A percentile compares a stretch with the other conserved stretches of the same genome.
phyloP scores from a whole-genome alignment of 2,888 invertebrate genomes.

The Xestia c-nigrum region DNA sequence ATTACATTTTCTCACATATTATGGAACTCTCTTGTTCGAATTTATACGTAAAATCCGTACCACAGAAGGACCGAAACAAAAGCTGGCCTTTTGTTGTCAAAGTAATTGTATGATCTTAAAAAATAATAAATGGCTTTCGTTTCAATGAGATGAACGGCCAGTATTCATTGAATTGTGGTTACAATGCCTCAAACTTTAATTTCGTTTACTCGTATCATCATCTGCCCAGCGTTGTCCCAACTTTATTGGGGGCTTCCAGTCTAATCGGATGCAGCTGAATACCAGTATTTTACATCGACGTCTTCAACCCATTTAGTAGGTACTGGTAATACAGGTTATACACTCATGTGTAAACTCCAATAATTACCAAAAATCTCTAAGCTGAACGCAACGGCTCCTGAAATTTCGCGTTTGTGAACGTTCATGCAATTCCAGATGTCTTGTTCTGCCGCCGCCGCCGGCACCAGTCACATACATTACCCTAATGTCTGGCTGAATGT shows the following conservation, averaged over 20 bases:
- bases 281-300: not conserved
- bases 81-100: not conserved
- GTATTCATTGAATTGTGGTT: not conserved
- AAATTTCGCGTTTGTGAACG: constrained; percentile 42
- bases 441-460: constrained; percentile 19
- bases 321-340: not conserved
- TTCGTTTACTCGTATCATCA: too few species aligned
- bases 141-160: not conserved
- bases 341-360: not conserved
- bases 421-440: constrained; percentile 43
- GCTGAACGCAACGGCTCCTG: constrained; percentile 1
- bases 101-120: not conserved
- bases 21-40: not conserved
- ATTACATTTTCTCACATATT: not conserved
- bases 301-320: not conserved
- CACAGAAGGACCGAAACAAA: not conserved
- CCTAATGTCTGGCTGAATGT: constrained; percentile 38
- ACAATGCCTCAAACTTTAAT: too few species aligned
- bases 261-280: not conserved
- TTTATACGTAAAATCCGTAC: not conserved
- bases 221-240: not conserved
- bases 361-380: not conserved
- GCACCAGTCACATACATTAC: constrained; percentile 50
- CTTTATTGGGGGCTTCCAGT: not conserved
- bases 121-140: not conserved